These are phyloP conservation scores for Andrena hattorfiana DNA, from an alignment of 2,888 invertebrate genomes.

Conservation along the genomic window DNA sequence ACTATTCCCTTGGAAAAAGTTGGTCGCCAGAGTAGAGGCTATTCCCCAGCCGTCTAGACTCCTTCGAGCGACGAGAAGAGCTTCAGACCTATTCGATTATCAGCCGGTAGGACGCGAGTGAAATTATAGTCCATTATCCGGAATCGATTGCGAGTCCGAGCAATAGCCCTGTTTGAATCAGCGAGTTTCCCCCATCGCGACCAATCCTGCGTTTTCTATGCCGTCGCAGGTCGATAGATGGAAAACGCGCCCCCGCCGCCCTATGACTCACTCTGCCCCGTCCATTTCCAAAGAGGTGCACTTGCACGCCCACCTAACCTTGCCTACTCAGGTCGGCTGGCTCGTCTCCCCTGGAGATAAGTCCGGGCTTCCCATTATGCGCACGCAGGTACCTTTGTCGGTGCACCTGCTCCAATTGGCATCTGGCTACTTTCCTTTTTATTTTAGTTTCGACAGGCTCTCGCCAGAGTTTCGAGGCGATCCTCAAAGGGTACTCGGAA, in stretches of 20 bases:
- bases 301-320: conserved; percentile 48
- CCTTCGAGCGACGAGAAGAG: conserved; percentile 2
- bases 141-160: conserved; percentile 57
- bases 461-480: conserved; percentile 9
- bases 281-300: conserved; percentile 63
- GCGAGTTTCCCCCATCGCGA: conserved; percentile 43
- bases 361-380: conserved; percentile 23
- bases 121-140: conserved; percentile 64
- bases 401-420: conserved; percentile 37
- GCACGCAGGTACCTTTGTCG: conserved; percentile 10
- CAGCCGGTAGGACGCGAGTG: conserved; percentile 49
- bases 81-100: conserved; percentile 41
- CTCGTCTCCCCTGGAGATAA: conserved; percentile 29
- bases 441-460: conserved; percentile 17
- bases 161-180: conserved; percentile 33
- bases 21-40: neutral
- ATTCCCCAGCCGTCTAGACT: neutral
- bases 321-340: conserved; percentile 49
- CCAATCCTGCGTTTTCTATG: conserved; percentile 70
- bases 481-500: neutral
- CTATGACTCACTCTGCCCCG: conserved; percentile 63
- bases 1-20: neutral
- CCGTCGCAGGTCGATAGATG: conserved; percentile 74
- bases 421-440: conserved; percentile 23
- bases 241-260: conserved; percentile 68